Evolutionary conservation across 2,797 vertebrate genomes (phyloP), one percentile per base, ranked within the genome.

Genomic region (Knipowitschia caucasica): DNA sequence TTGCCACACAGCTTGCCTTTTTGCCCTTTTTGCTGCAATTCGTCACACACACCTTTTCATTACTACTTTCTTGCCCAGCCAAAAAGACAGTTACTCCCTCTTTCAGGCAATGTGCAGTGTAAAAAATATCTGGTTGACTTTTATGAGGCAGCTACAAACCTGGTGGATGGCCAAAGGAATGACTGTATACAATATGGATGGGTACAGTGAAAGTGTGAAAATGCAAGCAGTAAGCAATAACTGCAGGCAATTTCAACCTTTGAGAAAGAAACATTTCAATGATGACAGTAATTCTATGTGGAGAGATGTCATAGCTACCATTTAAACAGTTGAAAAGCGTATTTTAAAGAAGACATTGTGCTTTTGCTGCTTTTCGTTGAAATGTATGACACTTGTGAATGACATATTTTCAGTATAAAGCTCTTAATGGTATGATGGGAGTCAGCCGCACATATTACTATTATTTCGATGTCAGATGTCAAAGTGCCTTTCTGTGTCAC

Each of bases 41-140:
- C 53, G 81, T 86, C 84, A 84, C 80, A 81, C 73, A 73, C 52
- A 82, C 75, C 71, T 80, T 84, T 84, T 81, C 75, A 84, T 78
- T 82, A 73, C 78, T 71, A 64, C 69, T 69, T 66, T 38, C 39
- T 38, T 63, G 59, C 61, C 39, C 39, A 57, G 45, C 46, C 58
- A 75, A 69, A 45, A 69, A 73, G 71, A 70, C 10, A 14, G 4
- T 56, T 50, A 42, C 33, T 17, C 15, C 21, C 24, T 44, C 49
- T 51, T 23, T 35, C 18, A 67, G 64, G 52, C 36, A 63, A 56
- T 69, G 69, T 54, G 31, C 44, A 50, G 15, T 26, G 61, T 59
- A 53, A 49, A 74, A 82, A 74, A 52, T 43, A 58, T 71, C 64
- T 63, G 60, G 35, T 61, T 76, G 75, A 81, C 78, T 82, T 77